Evolutionary conservation across 2,888 invertebrate species (phyloP), one percentile per base, ranked within the genome.

Genomic region (Crepidodera aurea): DNA sequence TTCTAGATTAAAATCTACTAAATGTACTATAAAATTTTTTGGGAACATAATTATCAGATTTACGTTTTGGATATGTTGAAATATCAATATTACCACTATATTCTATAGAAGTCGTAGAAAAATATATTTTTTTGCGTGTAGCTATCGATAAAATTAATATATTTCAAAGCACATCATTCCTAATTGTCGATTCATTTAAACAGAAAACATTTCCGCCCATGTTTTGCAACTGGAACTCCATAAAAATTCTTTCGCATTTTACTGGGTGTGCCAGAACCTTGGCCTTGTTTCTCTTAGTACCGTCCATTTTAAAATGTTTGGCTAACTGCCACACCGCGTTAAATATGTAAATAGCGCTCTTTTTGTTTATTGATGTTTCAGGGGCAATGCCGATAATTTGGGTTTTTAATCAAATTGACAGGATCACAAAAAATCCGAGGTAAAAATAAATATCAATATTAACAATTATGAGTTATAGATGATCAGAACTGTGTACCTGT

Each of bases 211-310:
- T 57, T 57, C 57, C 57, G 48, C 18, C 48, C 46, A 56, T 46
- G 48, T 56, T 56, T 56, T 56, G 48, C 57, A 57, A 39, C 50
- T 57, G 37, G 46, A 48, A 48, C 48, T 56, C 39, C 18, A 57
- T 57, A 57, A 57, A 60, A 60, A 64, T 64, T 63, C 63, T 60
- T 56, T 56, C 51, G 22, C 60, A 60, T 59, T 39, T 25, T 27
- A 3, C n/a, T 63, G 66, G 63, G 66, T 66, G 66, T 66, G 63
- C 55, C 54, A 27, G 46, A 63, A 63, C 63, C 66, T 66, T 66
- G 66, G 66, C 66, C 66, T 66, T 66, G 54, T 63, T 66, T 50
- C 57, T 48, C 12, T 12, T 48, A 15, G 15, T n/a, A 13, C 7
- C 27, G 27, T 7, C 48, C 57, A 37, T 48, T 66, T 60, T 29